Evolutionary conservation across 2,888 invertebrate genomes (phyloP), one percentile per base, ranked within the genome.

Genomic region (Dermolepida albohirtum): DNA sequence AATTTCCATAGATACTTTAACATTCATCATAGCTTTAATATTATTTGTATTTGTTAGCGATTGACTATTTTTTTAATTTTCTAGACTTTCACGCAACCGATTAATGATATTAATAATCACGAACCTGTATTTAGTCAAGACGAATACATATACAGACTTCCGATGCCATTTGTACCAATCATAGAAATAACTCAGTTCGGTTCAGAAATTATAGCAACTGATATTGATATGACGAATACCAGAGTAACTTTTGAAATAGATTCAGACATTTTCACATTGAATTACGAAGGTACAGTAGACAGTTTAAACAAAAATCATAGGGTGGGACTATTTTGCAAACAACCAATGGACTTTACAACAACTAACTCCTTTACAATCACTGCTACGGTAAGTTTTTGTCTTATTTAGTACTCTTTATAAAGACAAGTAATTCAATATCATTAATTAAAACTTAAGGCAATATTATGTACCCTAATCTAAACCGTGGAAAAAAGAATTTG

Each of bases 181-280:
- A 54, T 73, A 67, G 74, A 81, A 14, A 76, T 88, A 22, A 84
- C 86, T 1, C 79, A 82, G 57, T 78, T 83, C 12, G 81, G 84
- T 49, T 70, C 67, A 1, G 78, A 80, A 27, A 82, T 88, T 10
- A 77, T 75, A 51, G 87, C 83, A 0, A 79, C 82, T 72, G 88
- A 88, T 74, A 81, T 86, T 22, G 88, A 88, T 76, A 83, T 88
- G 7, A 85, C 87, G 0, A 88, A 86, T 50, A 73, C 70, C 10
- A 12, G 70, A 4, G 64, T 81, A 11, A 71, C 29, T 6, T 79
- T 79, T 68, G 62, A 66, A 7, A 71, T 80, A 10, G 63, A 68
- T 29, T 75, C 77, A 7, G 72, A 71, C 5, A 74, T 77, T 68
- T 79, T 71, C 41, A n/a, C 39, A 10, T 8, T 67, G 16, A 10